Evolutionary conservation across 2,113 vertebrate genomes (phyloP), one percentile per base, ranked within the genome.

Genomic region (Corythornis madagascariensis): DNA sequence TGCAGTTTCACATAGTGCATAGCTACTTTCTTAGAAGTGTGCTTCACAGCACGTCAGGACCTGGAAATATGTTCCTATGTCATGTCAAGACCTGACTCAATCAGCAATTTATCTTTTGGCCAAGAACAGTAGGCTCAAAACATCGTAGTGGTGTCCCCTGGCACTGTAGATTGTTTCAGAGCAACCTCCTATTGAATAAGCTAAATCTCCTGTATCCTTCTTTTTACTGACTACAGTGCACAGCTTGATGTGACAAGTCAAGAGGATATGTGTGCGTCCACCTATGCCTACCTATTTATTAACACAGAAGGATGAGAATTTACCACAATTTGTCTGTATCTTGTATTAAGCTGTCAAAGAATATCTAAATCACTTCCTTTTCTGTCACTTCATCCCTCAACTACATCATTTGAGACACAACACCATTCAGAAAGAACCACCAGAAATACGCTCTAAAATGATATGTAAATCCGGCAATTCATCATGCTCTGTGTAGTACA

Each of bases 351-450:
- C 98, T 99, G 98, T 99, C 99, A 99, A 97, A 42, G 97, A 97
- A 97, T 97, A 99, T 99, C 98, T 99, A 99, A 99, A 99, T 99
- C 99, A 98, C 98, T 98, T 98, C 98, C 97, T 98, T 98, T 98
- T 98, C 98, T 98, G 97, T 98, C 97, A 98, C 94, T 97, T 96
- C 95, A 97, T 97, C 98, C 95, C 95, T 95, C 93, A 95, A 95
- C 96, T 97, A 97, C 97, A 98, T 98, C 97, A 98, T 98, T 98
- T 97, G 98, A 98, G 98, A 97, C 97, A 97, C 97, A 97, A 97
- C 98, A 98, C 98, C 97, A 98, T 99, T 98, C 97, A 98, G 92
- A 90, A 92, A 92, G 53, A 95, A 93, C 92, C 96, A 95, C 95
- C 97, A 97, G 96, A 96, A 98, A 96, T 93, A 93, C 92, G 86